These are phyloP conservation scores for Solenopsis invicta DNA, from an alignment of 1,140 invertebrate species.

Conservation along the genomic window DNA sequence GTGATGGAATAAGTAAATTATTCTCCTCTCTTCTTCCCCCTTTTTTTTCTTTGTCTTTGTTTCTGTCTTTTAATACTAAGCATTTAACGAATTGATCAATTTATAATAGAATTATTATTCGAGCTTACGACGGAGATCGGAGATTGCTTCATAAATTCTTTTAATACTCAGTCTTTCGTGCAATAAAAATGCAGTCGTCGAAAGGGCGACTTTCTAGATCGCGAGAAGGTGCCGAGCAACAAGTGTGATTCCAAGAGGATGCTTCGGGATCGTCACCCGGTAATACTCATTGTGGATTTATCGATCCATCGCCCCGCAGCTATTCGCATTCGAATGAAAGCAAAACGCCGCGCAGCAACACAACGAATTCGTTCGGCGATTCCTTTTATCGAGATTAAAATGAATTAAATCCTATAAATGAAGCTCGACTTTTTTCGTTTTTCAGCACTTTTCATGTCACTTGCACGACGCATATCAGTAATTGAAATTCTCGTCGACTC, in stretches of 20 bases:
- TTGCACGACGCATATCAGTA: conserved; percentile 9
- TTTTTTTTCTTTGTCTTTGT: neutral
- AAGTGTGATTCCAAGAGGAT: conserved; percentile 80
- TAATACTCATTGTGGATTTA: conserved; percentile 71
- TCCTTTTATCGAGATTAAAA: neutral
- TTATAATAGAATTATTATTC: conserved; percentile 45
- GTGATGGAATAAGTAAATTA: neutral
- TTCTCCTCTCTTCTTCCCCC: too few species aligned
- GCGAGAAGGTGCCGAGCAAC: conserved; percentile 76
- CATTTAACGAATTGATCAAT: conserved; percentile 35
- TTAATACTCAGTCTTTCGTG: conserved; percentile 75
- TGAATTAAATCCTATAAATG: conserved; percentile 28
- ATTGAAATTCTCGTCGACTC: conserved; percentile 40
- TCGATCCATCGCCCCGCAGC: conserved; percentile 60
- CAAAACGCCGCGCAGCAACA: conserved; percentile 34
- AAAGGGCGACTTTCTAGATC: conserved; percentile 73
- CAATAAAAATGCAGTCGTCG: conserved; percentile 74
- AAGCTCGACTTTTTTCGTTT: conserved; percentile 7
- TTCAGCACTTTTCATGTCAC: neutral
- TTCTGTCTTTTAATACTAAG: conserved; percentile 19
- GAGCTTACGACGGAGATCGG: conserved; percentile 34
- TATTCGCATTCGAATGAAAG: conserved; percentile 43
- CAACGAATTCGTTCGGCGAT: conserved; percentile 24
- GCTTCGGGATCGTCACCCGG: conserved; percentile 67
- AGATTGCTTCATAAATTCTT: conserved; percentile 82